Percentiles rank a stretch among this genome's conserved stretches.
These are phyloP conservation scores for Harmothoe impar DNA, from an alignment of 2,888 invertebrate species.

Conservation along the genomic window DNA sequence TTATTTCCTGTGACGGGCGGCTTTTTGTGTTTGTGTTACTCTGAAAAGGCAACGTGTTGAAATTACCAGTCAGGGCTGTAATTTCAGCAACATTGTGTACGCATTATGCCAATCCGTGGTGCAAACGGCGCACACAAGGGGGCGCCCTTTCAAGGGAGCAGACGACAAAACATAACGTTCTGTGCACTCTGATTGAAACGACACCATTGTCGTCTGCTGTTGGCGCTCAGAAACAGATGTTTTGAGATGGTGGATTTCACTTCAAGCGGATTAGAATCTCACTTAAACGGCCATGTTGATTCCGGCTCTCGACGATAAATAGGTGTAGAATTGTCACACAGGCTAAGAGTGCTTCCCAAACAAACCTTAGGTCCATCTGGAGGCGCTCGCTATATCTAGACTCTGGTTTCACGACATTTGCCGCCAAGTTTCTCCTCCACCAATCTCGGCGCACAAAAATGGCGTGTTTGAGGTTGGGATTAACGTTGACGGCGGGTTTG, in stretches of 20 bases:
- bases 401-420: neutral
- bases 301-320: neutral
- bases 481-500: constrained; percentile 3
- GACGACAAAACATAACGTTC: constrained; percentile 2
- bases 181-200: neutral
- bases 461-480: constrained; percentile 21
- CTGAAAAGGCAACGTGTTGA: neutral
- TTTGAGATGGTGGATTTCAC: constrained; percentile 24
- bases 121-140: neutral
- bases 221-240: constrained; percentile 29
- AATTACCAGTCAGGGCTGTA: neutral
- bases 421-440: neutral
- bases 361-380: neutral
- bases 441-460: neutral
- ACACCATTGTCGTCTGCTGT: neutral
- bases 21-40: neutral
- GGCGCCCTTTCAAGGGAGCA: neutral
- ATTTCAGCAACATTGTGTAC: constrained; percentile 14
- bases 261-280: constrained; percentile 44
- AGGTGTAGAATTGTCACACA: constrained; percentile 57
- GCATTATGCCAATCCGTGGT: neutral
- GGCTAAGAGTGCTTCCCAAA: constrained; percentile 16
- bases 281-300: constrained; percentile 29
- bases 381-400: constrained; percentile 3
- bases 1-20: no score